Evolutionary conservation across 2,888 invertebrate genomes (phyloP), one percentile per base, ranked within the genome.

Genomic region (Torymus tubicola): DNA sequence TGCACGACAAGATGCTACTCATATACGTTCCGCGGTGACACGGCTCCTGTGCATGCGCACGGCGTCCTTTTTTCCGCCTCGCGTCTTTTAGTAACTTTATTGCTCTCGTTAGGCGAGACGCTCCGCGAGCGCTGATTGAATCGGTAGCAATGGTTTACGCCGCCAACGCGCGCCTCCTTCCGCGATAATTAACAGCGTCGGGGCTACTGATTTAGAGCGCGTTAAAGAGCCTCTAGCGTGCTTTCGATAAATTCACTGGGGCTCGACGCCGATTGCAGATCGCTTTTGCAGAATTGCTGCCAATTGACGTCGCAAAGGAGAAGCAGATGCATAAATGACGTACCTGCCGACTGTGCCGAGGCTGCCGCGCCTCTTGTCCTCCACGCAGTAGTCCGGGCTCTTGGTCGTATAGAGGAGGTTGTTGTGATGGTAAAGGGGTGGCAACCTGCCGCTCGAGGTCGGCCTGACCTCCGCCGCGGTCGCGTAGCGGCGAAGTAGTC

Each of bases 311-410:
- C n/a, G 13, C 31, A 14, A 50, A 50, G 21, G 4, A 16, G 21
- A 71, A 16, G 21, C 21, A 0, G 55, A 18, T 12, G 3, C 5
- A 12, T 18, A 8, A 50, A n/a, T 12, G 71, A 65, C 89, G 89
- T 88, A 96, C 96, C 96, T 94, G 89, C 95, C 96, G 70, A 93
- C 92, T 0, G 96, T 96, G 52, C 96, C 96, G 13, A 94, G 92
- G 71, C 96, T 96, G 14, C 96, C 96, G 4, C 94, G 92, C 64
- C 93, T 93, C 16, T 93, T 92, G 87, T 96, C 96, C 31, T 93
- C 93, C 80, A 94, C 93, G 91, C 97, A 97, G 91, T 96, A 96
- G 91, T 96, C 96, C 0, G 96, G 96, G 79, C 96, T 96, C 87
- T 95, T 95, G 82, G 95, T 94, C 84, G 95, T 93, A 91, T 95